Percentiles rank a stretch among this genome's conserved stretches.
Conservation (phyloP, 2,888 invertebrate genomes). For the Stenoptilia bipunctidactyla region DNA sequence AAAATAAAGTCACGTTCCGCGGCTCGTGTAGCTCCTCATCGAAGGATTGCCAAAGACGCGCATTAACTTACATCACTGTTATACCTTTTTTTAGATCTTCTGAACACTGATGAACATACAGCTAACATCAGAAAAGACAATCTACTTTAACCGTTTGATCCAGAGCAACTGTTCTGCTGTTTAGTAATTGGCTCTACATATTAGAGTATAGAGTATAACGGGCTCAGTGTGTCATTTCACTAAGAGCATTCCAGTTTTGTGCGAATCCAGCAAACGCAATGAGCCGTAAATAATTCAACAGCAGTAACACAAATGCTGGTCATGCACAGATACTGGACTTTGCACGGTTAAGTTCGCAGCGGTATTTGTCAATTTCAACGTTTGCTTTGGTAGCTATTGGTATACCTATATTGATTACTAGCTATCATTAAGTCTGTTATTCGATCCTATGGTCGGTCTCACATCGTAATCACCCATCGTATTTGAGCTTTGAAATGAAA, state of each 20-base stretch:
- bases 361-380: too few relatives aligned
- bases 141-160: not conserved
- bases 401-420: too few relatives aligned
- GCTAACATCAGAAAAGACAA: too few relatives aligned
- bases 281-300: slow-evolving; percentile 1
- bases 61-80: not conserved
- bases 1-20: slow-evolving; percentile 1
- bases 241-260: not conserved
- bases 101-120: too few relatives aligned
- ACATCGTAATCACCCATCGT: too few relatives aligned
- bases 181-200: not conserved
- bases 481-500: too few relatives aligned
- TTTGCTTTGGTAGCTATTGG: too few relatives aligned
- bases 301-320: not conserved
- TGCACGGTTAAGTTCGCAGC: not conserved
- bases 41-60: not conserved
- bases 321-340: not conserved
- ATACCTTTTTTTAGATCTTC: too few relatives aligned
- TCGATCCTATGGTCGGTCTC: too few relatives aligned
- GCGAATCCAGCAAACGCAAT: not conserved
- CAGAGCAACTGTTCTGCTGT: not conserved
- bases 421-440: too few relatives aligned
- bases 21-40: not conserved
- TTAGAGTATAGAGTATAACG: not conserved
- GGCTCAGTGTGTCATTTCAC: slow-evolving; percentile 1